These are phyloP conservation scores for Otus sunia DNA, from an alignment of 2,113 vertebrate genomes.

Conservation along the genomic window DNA sequence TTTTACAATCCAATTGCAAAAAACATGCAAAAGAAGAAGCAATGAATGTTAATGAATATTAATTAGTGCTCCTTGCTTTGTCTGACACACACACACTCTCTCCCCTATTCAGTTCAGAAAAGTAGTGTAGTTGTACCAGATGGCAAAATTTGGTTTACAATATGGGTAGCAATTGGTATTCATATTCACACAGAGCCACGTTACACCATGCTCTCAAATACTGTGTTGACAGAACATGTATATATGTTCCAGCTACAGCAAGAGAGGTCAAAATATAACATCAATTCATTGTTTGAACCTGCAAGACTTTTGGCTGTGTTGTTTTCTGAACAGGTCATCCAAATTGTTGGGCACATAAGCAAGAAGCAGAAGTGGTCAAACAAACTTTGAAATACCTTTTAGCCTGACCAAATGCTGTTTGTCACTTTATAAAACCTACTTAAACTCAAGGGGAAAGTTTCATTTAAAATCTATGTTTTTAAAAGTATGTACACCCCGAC, in stretches of 20 bases:
- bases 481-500: background rate
- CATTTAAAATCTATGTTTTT: background rate
- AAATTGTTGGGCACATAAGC: background rate
- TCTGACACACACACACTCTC: background rate
- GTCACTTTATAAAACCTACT: background rate
- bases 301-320: background rate
- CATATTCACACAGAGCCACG: background rate
- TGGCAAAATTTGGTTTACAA: conserved; percentile 54
- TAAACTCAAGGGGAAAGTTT: background rate
- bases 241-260: background rate
- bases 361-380: background rate
- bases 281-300: background rate
- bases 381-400: background rate
- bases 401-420: background rate
- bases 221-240: background rate
- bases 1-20: conserved; percentile 7
- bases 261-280: background rate
- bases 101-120: background rate
- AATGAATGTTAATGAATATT: conserved; percentile 15
- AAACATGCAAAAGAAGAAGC: background rate
- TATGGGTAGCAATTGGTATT: background rate
- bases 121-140: conserved; percentile 14
- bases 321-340: background rate
- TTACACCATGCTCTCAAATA: background rate
- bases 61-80: conserved; percentile 13